Evolutionary conservation across 2,113 vertebrate genomes (phyloP), one percentile per base, ranked within the genome.

Genomic region (Rafetus swinhoei): DNA sequence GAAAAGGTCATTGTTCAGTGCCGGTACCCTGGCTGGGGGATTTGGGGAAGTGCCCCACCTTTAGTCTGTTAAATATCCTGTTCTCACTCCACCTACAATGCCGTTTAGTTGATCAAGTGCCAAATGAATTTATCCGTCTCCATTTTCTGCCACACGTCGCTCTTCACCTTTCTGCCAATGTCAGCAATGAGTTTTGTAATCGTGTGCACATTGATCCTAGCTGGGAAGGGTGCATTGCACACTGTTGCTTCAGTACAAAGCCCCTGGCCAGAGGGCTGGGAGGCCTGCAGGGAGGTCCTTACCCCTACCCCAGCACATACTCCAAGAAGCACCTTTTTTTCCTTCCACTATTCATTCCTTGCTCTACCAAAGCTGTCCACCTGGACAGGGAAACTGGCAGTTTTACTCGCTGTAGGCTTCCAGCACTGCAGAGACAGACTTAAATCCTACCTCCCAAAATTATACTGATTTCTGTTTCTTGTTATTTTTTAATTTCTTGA

Each of bases 221-320:
- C 81, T 92, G 10, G 0, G 7, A 93, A 93, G 85, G 85, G 93
- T 86, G 90, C 79, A 0, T 12, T 59, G 83, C 89, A 16, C 29
- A 0, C 85, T 83, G 88, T 93, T 92, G 94, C 89, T 87, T 93
- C 79, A 92, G 59, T 69, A 85, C 79, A 69, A n/a, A 69, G 60
- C 60, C 62, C n/a, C 91, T 94, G 92, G 91, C 81, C 77, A 86
- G 90, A 85, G 86, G 56, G 2, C 1, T 0, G 0, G 0, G 59
- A 29, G 83, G 93, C 79, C 90, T 95, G 91, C 94, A 81, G 94
- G 95, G 97, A 96, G 96, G 94, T 95, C 85, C 72, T 91, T 16
- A 7, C 55, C 85, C 72, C 1, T 95, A 69, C 80, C 55, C 59
- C 53, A 92, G 86, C 65, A 69, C 56, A 53, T 88, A 27, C 91